Base-by-base conservation (phyloP, 1,140 invertebrate species). In the Laupala kohalensis region DNA sequence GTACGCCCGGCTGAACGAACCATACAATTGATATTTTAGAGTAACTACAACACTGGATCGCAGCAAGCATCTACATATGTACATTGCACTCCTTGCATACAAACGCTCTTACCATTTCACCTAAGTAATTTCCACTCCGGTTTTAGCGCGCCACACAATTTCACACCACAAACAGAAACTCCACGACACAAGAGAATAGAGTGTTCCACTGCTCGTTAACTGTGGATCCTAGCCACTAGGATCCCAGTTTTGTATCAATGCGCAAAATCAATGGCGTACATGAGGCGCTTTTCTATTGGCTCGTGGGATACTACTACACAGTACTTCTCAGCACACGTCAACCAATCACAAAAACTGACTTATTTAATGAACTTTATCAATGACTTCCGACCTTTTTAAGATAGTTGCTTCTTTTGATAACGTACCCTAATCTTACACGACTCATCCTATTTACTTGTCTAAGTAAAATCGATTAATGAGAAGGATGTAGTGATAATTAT, bases 91-190 rank as follows among this genome's bases (percentile, higher is more conserved):
- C n/a, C n/a, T n/a, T n/a, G n/a, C n/a, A n/a, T n/a, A n/a, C 37
- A 53, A 9, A 53, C 37, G 37, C 37, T 53, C 71, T 72, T 27
- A 72, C 71, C 71, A 72, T 72, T 30, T 72, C 71, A 65, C 71
- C 71, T 72, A 66, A 72, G 67, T 30, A 68, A 68, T 29, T 23
- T 30, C 67, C 28, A 29, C 67, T 68, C n/a, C 67, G 24, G n/a
- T 27, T 23, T 23, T 68, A 68, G 24, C 29, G 23, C 26, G 0
- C 6, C n/a, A 68, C 67, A 68, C 67, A 68, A 68, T 23, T n/a
- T 30, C 28, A 15, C 72, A 75, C 74, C 72, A 74, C 29, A 72
- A 69, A 71, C 37, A n/a, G 29, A 71, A 74, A 70, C 69, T 69
- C 72, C 70, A 73, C 67, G 65, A 67, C 68, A 69, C 66, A 73